Base-by-base conservation (phyloP, 1,140 invertebrate genomes). In the Formica exsecta region DNA sequence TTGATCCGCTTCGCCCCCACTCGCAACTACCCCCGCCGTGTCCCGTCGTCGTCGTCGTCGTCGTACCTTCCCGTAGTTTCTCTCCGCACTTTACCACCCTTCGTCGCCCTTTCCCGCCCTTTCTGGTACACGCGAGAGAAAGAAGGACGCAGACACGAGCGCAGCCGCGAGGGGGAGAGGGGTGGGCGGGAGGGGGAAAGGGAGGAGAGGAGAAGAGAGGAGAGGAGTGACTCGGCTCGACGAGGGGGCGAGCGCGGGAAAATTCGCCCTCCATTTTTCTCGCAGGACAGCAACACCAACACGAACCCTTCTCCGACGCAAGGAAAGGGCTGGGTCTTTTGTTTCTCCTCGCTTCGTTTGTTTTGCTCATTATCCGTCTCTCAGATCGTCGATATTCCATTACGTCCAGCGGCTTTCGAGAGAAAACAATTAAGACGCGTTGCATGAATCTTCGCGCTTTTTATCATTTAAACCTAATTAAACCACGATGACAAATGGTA, bases 201-300 rank as follows among this genome's bases (percentile, higher is more conserved):
- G 41, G 16, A 22, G 38, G 51, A n/a, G 32, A 11, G 38, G 5
- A 9, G 29, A 38, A 38, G 3, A 11, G 2, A 19, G 29, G 29
- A 57, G 19, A 32, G 36, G 41, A 13, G 36, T 62, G 79, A 83
- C 38, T 83, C 68, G 65, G 59, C 44, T 29, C 32, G 44, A 79
- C 51, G 85, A 83, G 85, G 64, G 62, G 61, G 61, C 64, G 73
- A 64, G 62, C 85, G 89, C 91, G 91, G 89, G 91, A 92, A 92
- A 92, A 87, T 89, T 91, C 89, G 80, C 87, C 84, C 87, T 89
- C 86, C 77, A 88, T 91, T 90, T 91, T 91, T 91, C 90, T 91
- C 86, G 87, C 65, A 83, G 75, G 76, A 87, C 89, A 88, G 89
- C 70, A 90, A 90, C 86, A 89, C 75, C 71, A 59, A 54, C 88